Conservation (phyloP, 2,113 vertebrate species). For the Chaetorhynchus papuensis region DNA sequence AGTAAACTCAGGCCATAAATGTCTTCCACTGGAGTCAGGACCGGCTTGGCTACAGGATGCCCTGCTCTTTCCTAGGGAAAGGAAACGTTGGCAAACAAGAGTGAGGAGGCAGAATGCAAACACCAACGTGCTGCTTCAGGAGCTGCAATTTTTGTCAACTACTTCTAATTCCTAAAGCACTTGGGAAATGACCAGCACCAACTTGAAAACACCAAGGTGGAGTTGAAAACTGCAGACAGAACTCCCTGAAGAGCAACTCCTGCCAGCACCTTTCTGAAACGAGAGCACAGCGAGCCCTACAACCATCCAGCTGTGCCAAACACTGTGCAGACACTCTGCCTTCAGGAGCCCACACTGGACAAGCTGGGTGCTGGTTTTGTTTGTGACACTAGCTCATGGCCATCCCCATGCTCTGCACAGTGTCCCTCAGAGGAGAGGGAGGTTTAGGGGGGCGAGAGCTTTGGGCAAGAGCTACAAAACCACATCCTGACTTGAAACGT, state of each 20-base stretch:
- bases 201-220: neutral
- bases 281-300: accelerated
- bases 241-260: neutral
- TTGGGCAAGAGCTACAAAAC: conserved; percentile 17
- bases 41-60: neutral
- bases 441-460: neutral
- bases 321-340: neutral
- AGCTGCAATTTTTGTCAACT: neutral
- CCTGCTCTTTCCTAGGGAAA: conserved; percentile 45
- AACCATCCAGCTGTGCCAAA: neutral
- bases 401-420: neutral
- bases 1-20: conserved; percentile 6
- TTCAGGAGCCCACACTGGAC: neutral
- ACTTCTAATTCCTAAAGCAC: neutral
- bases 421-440: neutral
- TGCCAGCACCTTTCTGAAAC: neutral
- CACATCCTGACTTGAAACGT: neutral
- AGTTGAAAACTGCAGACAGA: neutral
- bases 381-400: neutral
- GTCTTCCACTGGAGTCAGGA: neutral
- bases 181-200: neutral
- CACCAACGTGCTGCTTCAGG: neutral
- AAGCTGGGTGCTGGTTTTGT: neutral
- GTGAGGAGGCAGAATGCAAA: neutral
- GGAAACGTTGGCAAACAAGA: neutral